Evolutionary conservation across 2,113 vertebrate species (phyloP).

Genomic region (Erythrocebus patas): DNA sequence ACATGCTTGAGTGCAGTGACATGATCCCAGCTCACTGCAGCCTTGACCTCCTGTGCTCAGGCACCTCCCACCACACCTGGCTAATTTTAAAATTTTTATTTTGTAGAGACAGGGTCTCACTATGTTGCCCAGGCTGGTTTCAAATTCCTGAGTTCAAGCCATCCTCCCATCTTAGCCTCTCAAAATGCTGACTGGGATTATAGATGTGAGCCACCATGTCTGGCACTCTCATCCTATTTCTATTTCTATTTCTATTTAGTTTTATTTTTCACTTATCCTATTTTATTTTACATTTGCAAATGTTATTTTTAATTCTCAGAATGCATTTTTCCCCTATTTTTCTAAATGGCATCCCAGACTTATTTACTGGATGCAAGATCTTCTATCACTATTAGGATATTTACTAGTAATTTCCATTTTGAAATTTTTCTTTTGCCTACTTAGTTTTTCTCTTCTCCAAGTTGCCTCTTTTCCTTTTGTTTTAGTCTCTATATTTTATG

Average conservation of each 20-base stretch:
- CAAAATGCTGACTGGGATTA: no score
- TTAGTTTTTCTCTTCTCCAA: background rate
- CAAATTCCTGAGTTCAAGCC: no score
- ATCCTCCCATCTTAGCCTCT: no score
- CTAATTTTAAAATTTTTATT: no score
- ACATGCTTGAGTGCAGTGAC: no score
- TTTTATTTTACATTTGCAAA: slow-evolving; percentile 3
- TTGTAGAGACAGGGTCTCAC: no score
- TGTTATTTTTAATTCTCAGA: background rate
- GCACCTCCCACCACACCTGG: no score
- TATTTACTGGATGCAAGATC: background rate
- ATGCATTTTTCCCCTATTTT: background rate
- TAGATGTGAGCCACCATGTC: no score
- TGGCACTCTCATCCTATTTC: no score
- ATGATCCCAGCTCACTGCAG: no score
- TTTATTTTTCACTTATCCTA: background rate
- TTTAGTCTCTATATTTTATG: slow-evolving; percentile 32
- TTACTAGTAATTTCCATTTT: slow-evolving; percentile 21
- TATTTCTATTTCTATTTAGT: background rate
- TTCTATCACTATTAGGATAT: background rate
- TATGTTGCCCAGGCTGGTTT: no score
- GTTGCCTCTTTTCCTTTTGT: background rate
- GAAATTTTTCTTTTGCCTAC: background rate
- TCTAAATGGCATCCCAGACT: background rate
- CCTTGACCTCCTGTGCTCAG: no score